A percentile compares a stretch with the other conserved stretches of the same genome.
Conservation (phyloP, 1,140 invertebrate genomes). For the Pogonus chalceus region DNA sequence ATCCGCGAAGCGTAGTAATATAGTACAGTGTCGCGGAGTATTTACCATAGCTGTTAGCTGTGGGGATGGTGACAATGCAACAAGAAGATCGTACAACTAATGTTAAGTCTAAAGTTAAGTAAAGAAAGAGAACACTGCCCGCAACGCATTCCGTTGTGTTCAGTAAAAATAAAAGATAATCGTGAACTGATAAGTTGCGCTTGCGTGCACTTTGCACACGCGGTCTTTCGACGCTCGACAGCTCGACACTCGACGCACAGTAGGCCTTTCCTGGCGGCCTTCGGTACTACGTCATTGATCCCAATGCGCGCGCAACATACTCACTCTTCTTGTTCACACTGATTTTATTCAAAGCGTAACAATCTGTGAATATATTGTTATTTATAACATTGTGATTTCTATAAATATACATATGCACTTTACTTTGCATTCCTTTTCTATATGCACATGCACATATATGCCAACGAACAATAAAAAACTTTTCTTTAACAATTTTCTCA, state of each 20-base stretch:
- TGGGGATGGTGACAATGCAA: not conserved
- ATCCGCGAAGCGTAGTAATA: not conserved
- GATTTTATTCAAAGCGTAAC: no score
- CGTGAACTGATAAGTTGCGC: not conserved
- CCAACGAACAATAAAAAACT: no score
- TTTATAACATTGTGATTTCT: no score
- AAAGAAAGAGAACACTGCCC: not conserved
- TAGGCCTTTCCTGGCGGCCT: not conserved
- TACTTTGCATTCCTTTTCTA: no score
- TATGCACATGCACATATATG: no score
- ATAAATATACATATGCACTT: no score
- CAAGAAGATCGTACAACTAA: not conserved
- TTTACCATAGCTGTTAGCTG: not conserved
- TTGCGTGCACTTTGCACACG: constrained; percentile 1
- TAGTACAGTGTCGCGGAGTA: not conserved
- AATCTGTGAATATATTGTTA: no score
- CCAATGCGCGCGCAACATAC: no score
- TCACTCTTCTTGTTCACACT: no score
- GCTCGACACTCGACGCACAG: not conserved
- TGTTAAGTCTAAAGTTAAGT: not conserved
- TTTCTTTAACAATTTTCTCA: no score
- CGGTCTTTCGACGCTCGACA: no score
- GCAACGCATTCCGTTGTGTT: not conserved
- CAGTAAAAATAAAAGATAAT: not conserved
- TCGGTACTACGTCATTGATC: no score